Evolutionary conservation across 2,797 vertebrate genomes (phyloP), one percentile per base, ranked within the genome.

Genomic region (Heterohyrax brucei): DNA sequence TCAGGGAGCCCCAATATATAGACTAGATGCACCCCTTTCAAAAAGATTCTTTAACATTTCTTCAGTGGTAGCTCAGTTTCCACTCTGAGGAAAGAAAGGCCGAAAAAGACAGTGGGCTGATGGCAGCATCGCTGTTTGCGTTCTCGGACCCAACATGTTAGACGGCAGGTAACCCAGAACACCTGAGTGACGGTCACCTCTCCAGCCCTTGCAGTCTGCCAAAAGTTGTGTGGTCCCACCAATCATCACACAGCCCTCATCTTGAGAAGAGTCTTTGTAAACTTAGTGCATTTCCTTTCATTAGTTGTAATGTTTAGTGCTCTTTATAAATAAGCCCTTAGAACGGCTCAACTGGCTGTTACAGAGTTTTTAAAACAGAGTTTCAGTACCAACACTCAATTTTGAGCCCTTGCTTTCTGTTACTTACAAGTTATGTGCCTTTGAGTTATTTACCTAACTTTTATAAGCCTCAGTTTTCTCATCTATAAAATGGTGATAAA

Each of bases 161-260:
- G 75, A 26, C 5, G 4, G 39, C n/a, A 46, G 39, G 68, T 9
- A 64, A n/a, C 44, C 0, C 16, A 10, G 7, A 21, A 30, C 19
- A 3, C 0, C 0, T 5, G 50, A 78, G 28, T 30, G 8, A 0
- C 0, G 1, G 21, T 5, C 22, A 1, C 5, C 1, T 8, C 14
- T 19, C 44, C 26, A 72, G 22, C 56, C 9, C 33, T 10, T 4
- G 7, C 28, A 62, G n/a, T 13, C 22, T 50, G 12, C 9, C n/a
- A n/a, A 66, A 62, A 13, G 50, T 53, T 53, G 50, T 53, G 16
- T 4, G 0, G 48, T 39, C 77, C 53, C 91, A 26, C 72, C 26
- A 80, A 33, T 7, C 9, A n/a, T 62, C 30, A 12, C 13, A 50
- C 3, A 21, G 24, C 24, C 10, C 10, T 75, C 61, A 59, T 56